phyloP scores from a whole-genome alignment of 2,888 invertebrate species.

The Mycogona germanica region DNA sequence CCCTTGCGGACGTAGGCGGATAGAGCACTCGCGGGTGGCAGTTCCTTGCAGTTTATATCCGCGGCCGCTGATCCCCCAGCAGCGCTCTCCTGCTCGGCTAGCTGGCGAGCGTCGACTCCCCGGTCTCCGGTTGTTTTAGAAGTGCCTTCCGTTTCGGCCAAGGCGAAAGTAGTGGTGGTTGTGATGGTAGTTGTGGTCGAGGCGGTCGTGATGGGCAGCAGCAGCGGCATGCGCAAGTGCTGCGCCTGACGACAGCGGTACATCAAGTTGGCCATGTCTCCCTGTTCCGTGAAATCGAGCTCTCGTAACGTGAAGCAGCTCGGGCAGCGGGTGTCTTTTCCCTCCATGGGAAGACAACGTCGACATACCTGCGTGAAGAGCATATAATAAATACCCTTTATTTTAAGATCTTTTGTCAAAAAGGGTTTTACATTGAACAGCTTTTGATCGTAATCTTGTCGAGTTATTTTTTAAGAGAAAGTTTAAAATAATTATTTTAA shows the following conservation, averaged over 20 bases:
- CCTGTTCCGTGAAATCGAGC: conserved; percentile 7
- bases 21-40: no score
- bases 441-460: not conserved
- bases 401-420: not conserved
- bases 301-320: not conserved
- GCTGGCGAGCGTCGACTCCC: no score
- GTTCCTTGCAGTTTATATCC: no score
- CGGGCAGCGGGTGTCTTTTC: conserved; percentile 3
- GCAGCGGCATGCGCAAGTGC: no score
- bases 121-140: no score
- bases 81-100: no score
- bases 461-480: not conserved
- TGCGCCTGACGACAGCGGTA: conserved; percentile 2
- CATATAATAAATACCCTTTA: not conserved
- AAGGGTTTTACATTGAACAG: not conserved
- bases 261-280: not conserved
- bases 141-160: no score
- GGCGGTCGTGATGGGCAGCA: no score
- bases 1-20: no score
- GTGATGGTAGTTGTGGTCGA: no score
- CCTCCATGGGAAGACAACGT: conserved; percentile 7
- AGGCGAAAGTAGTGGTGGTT: no score
- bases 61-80: no score
- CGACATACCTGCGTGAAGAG: conserved; percentile 9
- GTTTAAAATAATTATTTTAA: not conserved